phyloP scores from a whole-genome alignment of 2,888 invertebrate species.

The Erpobdella octoculata region DNA sequence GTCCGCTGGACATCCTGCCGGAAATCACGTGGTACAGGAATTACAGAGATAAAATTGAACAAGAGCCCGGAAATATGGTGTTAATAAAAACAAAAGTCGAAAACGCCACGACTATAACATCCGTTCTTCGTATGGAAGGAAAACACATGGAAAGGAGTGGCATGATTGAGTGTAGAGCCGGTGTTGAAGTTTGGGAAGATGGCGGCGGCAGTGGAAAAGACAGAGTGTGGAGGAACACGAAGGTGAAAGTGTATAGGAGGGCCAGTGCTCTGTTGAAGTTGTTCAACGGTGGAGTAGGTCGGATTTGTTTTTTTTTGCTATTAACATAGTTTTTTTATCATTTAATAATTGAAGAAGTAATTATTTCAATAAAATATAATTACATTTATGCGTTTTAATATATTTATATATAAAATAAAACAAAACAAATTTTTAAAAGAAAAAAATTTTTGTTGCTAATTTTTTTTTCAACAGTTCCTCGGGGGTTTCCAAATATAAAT shows the following conservation, averaged over 20 bases:
- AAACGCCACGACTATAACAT: not conserved
- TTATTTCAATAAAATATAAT: too few relatives aligned
- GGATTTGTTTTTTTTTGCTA: too few relatives aligned
- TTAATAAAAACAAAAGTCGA: not conserved
- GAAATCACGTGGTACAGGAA: slow-evolving; percentile 13
- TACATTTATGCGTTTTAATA: too few relatives aligned
- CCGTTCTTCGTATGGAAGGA: slow-evolving; percentile 13
- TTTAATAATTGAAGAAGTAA: too few relatives aligned
- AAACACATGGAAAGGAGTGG: not conserved
- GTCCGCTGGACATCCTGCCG: not conserved
- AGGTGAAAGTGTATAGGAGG: not conserved
- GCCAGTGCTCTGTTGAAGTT: not conserved
- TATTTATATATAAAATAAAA: too few relatives aligned
- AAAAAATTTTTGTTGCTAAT: too few relatives aligned
- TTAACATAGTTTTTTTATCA: too few relatives aligned
- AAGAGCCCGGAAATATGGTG: not conserved
- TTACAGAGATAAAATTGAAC: not conserved
- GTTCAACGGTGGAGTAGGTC: not conserved
- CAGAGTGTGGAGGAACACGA: not conserved
- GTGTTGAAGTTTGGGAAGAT: not conserved
- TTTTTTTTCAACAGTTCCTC: not conserved
- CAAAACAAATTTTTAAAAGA: too few relatives aligned
- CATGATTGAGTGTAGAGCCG: slow-evolving; percentile 14
- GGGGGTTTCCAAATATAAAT: slow-evolving; percentile 19
- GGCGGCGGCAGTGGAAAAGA: not conserved